Evolutionary conservation across 2,113 vertebrate genomes (phyloP), one percentile per base, ranked within the genome.

Genomic region (Barbus barbus): DNA sequence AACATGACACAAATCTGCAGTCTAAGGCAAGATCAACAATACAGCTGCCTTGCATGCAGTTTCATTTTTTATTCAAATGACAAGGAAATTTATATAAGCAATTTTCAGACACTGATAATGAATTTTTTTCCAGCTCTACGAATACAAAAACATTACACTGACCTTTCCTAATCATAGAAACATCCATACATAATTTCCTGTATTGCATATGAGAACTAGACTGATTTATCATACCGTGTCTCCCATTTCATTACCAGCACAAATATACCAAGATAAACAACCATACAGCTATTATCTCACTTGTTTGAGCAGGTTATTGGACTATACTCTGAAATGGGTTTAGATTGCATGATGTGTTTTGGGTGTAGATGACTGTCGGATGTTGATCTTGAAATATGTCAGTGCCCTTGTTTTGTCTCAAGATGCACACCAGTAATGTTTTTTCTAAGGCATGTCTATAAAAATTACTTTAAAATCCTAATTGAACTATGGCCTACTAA

Each of bases 181-280:
- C n/a, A 75, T 28, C 44, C n/a, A 31, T 75, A 13, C 33, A 51
- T 75, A 75, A 83, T 75, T 75, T 63, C 71, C 74, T 78, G 61
- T 13, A 26, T 3, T 78, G 31, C 38, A 67, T 38, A 53, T 38
- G 26, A 38, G 51, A 75, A 11, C 41, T 75, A 51, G 24, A 78
- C 11, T 3, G n/a, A 78, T 78, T 44, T 3, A 56, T 84, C 73
- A 51, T 46, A 1, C 2, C 5, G 11, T 65, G 16, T 36, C 28
- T 83, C 26, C 31, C 61, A 60, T 77, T 84, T 72, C 22, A 61
- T 77, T 61, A 69, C 69, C 44, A 24, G 53, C 41, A 60, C 20
- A 51, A 26, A 72, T 31, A 84, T 16, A 77, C 22, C 9, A 14
- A 31, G 33, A 36, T 61, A 26, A 26, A 26, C 38, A 78, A 48